Percentiles rank a stretch among this genome's conserved stretches.
These are phyloP conservation scores for Rhopalosiphum maidis DNA, from an alignment of 1,140 invertebrate species.

Conservation along the genomic window DNA sequence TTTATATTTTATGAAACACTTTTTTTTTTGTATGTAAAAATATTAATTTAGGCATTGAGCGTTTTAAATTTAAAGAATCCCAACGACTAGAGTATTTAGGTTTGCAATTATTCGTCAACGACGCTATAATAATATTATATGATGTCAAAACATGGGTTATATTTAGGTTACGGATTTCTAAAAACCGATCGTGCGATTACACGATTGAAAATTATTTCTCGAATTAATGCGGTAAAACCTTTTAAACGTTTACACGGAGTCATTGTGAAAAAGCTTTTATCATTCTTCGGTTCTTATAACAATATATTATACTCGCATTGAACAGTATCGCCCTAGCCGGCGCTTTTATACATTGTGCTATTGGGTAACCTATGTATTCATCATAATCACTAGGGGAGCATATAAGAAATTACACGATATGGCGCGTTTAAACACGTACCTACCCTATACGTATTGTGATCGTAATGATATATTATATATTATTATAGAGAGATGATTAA, in stretches of 20 bases:
- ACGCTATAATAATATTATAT: neutral
- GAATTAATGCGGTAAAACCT: neutral
- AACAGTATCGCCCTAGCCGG: neutral
- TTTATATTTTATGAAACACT: neutral
- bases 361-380: neutral
- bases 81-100: neutral
- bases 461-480: neutral
- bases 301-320: neutral
- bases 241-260: neutral
- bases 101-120: neutral
- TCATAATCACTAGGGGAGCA: conserved; percentile 1
- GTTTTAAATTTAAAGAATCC: neutral
- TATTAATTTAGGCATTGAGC: neutral
- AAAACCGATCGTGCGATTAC: neutral
- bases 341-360: neutral
- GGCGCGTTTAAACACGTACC: neutral
- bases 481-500: neutral
- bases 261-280: conserved; percentile 2
- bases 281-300: neutral
- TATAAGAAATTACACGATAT: conserved; percentile 11
- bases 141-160: neutral
- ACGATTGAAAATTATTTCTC: neutral
- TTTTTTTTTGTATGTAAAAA: neutral
- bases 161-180: neutral
- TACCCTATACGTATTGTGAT: neutral